Percentiles rank a stretch among this genome's conserved stretches.
These are phyloP conservation scores for Seriola quinqueradiata DNA, from an alignment of 2,113 vertebrate genomes.

Conservation along the genomic window DNA sequence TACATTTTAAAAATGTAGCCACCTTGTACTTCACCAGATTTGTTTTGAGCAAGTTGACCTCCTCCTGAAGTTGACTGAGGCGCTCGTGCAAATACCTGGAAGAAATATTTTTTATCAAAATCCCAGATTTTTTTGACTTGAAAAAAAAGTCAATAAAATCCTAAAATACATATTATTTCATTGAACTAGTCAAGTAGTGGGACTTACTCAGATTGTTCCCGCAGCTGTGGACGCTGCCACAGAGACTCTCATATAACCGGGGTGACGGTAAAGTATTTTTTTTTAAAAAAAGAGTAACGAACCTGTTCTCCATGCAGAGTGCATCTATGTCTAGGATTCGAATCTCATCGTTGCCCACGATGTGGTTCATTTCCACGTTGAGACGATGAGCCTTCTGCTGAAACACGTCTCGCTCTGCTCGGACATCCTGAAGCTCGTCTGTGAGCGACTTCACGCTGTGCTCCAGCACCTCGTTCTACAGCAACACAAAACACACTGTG, in stretches of 20 bases:
- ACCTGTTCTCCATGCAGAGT: conserved; percentile 98
- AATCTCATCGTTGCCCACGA: conserved; percentile 91
- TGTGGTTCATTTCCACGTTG: conserved; percentile 94
- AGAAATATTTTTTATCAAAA: conserved; percentile 17
- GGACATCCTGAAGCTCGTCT: conserved; percentile 95
- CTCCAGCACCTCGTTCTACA: conserved; percentile 91
- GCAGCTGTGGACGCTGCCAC: background rate
- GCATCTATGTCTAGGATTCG: conserved; percentile 94
- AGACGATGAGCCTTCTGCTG: conserved; percentile 95
- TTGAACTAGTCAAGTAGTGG: background rate
- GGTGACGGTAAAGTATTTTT: background rate
- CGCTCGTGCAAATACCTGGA: conserved; percentile 95
- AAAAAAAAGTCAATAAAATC: background rate
- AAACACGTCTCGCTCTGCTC: conserved; percentile 92
- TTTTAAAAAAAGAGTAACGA: background rate
- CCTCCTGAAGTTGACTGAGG: conserved; percentile 94
- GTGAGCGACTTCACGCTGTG: conserved; percentile 89
- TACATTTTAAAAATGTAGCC: conserved; percentile 13
- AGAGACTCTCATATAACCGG: background rate
- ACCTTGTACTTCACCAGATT: conserved; percentile 95
- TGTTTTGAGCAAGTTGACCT: conserved; percentile 92
- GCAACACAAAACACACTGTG: background rate
- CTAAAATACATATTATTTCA: background rate
- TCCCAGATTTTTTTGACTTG: too few species aligned
- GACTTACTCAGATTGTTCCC: background rate